These are phyloP conservation scores for Pachypanchax playfairii DNA, from an alignment of 2,113 vertebrate species.

Conservation along the genomic window DNA sequence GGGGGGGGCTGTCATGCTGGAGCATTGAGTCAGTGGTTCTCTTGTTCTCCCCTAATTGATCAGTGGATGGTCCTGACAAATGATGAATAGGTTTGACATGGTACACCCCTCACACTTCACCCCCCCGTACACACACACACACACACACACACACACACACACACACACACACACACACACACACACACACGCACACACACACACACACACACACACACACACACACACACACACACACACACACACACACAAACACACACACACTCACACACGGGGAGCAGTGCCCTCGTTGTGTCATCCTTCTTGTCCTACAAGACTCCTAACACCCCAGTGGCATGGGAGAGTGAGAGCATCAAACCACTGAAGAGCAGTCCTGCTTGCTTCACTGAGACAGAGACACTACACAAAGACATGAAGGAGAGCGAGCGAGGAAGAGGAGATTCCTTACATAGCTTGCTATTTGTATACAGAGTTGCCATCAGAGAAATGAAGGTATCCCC, in stretches of 20 bases:
- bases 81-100: constrained; percentile 66
- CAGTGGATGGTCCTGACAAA: constrained; percentile 82
- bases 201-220: constrained; percentile 32
- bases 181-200: constrained; percentile 37
- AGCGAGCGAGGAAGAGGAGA: constrained; percentile 64
- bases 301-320: constrained; percentile 85
- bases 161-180: constrained; percentile 31
- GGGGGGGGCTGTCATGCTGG: constrained; percentile 44
- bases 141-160: constrained; percentile 36
- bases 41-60: constrained; percentile 83
- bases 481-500: constrained; percentile 73
- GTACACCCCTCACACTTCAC: constrained; percentile 51
- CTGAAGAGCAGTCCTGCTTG: constrained; percentile 61
- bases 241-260: constrained; percentile 32
- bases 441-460: constrained; percentile 87
- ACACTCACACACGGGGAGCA: constrained; percentile 32
- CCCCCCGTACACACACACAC: constrained; percentile 34
- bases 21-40: constrained; percentile 63
- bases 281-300: constrained; percentile 78
- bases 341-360: constrained; percentile 79
- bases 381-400: constrained; percentile 69
- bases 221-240: constrained; percentile 35
- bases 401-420: constrained; percentile 51
- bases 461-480: constrained; percentile 82
- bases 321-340: constrained; percentile 83